Percentiles rank a stretch among this genome's conserved stretches.
These are phyloP conservation scores for Struthidea cinerea DNA, from an alignment of 2,113 vertebrate species.

Conservation along the genomic window DNA sequence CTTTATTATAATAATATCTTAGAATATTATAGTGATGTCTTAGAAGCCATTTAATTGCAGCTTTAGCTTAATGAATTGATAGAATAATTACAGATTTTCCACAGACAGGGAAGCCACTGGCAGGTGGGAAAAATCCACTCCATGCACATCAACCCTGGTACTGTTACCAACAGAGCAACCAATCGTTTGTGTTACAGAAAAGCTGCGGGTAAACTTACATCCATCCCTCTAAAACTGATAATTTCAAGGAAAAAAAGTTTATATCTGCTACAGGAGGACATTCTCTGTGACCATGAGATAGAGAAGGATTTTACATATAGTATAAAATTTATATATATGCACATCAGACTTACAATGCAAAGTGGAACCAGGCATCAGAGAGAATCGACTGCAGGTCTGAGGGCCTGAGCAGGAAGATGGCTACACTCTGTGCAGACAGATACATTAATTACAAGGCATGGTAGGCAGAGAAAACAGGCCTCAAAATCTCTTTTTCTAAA, in stretches of 20 bases:
- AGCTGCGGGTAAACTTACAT: neutral
- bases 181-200: neutral
- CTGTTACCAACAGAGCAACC: neutral
- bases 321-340: neutral
- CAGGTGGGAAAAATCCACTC: neutral
- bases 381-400: slow-evolving; percentile 79
- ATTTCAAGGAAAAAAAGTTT: neutral
- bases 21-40: neutral
- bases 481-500: neutral
- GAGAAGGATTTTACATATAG: neutral
- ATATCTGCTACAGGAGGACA: neutral
- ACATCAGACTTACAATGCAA: slow-evolving; percentile 75
- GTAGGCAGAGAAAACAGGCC: neutral
- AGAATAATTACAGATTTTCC: neutral
- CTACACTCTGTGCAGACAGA: slow-evolving; percentile 67
- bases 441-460: neutral
- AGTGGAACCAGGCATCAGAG: slow-evolving; percentile 80
- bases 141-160: neutral
- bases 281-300: neutral
- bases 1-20: neutral
- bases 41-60: neutral
- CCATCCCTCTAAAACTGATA: neutral
- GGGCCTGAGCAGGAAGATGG: slow-evolving; percentile 76
- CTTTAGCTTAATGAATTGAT: neutral
- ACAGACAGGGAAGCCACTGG: neutral